Base-by-base conservation (phyloP, 1,140 invertebrate species). In the Drosophila trapezifrons region DNA sequence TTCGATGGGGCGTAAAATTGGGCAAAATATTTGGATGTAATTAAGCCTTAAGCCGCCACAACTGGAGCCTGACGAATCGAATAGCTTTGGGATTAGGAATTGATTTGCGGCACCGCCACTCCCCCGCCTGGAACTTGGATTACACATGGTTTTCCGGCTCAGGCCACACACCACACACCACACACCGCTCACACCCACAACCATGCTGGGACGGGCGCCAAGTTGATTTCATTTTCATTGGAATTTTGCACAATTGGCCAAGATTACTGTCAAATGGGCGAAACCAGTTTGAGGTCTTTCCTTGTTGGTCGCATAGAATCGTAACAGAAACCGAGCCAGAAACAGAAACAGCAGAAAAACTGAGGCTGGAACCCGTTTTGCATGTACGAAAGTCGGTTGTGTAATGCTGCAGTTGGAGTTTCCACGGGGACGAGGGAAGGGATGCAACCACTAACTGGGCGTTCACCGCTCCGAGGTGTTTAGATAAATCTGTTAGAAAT, bases 191-290 rank as follows among this genome's bases (percentile, higher is more conserved):
- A 49, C 47, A 51, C 25, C 12, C 22, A 52, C 49, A 52, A 13
- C 45, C 29, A 35, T 32, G 58, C 51, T 45, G 77, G 62, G 56
- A 42, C 42, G 45, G 65, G 46, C 47, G 20, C 35, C 57, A 43
- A 57, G 65, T 64, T 60, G 76, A 69, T 86, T 86, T 86, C 63
- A 76, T 72, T 82, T 86, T 76, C 84, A 84, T 78, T 80, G 84
- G 80, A 87, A 87, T 87, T 87, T 86, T 82, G 82, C 83, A 86
- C 78, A 83, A 80, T 87, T 79, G 56, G 75, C 75, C 75, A 62
- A 40, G 78, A 37, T 73, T 67, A 79, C 43, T 76, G 78, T 64
- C 66, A 71, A 64, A 54, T 40, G 38, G 58, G 54, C 73, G 38
- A 70, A 89, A 89, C 83, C 73, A 71, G 83, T 87, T 87, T 76